Evolutionary conservation across 2,888 invertebrate species (phyloP), one percentile per base, ranked within the genome.

Genomic region (Mimas tiliae): DNA sequence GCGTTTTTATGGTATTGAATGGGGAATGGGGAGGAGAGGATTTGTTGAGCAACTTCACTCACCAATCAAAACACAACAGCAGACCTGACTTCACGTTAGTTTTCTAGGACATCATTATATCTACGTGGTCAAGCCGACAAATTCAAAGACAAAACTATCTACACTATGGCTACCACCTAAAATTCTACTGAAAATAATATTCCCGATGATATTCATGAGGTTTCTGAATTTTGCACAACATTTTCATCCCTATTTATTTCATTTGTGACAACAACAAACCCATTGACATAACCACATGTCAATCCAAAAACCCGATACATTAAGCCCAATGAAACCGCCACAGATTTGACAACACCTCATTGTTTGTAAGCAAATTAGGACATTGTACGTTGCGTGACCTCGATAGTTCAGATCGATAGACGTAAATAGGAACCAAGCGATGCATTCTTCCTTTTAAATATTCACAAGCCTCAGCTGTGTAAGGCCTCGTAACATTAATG

Each of bases 391-490:
- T 51, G 27, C 63, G 63, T 67, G 67, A 64, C 64, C 64, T 62
- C 64, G 33, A 67, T 67, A 58, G 65, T 38, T 38, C 27, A 21
- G 67, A 67, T 67, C 67, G 64, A 67, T 64, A 55, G 14, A 51
- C 53, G 55, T 65, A 52, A 67, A 67, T 64, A 50, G 64, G 16
- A 67, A 50, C 38, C 38, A 58, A 53, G 48, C 63, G 58, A 62
- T 67, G 64, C 67, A 67, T 67, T 67, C 67, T 64, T 50, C 33
- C 45, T 19, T 67, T 67, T 19, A 67, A 67, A 67, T 67, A 67
- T 67, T 67, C 45, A 67, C 51, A 47, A 52, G 63, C 52, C 52
- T 47, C 66, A 53, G 53, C 63, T 64, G 63, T 34, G 53, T 62
- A 66, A 52, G 63, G 66, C 19, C 52, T 47, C 38, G 52, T 66